Conservation (phyloP, 2,888 invertebrate species). For the Drosophila pseudotalamancana region DNA sequence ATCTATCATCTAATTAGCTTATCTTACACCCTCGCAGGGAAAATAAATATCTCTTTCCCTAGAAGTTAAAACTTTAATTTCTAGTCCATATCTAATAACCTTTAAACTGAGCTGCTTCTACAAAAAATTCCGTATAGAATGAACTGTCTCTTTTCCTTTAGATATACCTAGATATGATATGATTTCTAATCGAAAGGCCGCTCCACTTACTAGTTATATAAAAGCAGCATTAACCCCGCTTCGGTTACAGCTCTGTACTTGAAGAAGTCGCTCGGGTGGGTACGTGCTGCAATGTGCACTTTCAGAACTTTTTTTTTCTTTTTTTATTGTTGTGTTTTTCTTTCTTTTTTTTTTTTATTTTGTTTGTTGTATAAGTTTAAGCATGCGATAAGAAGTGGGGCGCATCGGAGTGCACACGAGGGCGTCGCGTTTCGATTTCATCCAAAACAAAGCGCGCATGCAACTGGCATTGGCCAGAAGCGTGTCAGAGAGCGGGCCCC, state of each 20-base stretch:
- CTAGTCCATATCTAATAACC: too few relatives aligned
- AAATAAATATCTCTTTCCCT: too few relatives aligned
- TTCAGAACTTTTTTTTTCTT: slow-evolving; percentile 10
- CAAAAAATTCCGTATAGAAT: too few relatives aligned
- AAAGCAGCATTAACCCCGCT: slow-evolving; percentile 37
- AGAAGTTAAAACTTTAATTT: too few relatives aligned
- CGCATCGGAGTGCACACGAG: slow-evolving; percentile 53
- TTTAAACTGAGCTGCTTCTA: too few relatives aligned
- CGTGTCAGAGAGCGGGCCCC: slow-evolving; percentile 48
- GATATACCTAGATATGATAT: not conserved
- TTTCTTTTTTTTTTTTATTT: not conserved
- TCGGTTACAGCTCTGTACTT: slow-evolving; percentile 30
- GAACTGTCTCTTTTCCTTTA: not conserved
- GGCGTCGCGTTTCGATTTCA: slow-evolving; percentile 44
- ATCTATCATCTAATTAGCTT: too few relatives aligned
- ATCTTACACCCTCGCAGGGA: too few relatives aligned
- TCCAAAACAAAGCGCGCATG: slow-evolving; percentile 46
- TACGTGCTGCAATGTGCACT: slow-evolving; percentile 52
- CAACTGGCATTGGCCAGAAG: slow-evolving; percentile 71
- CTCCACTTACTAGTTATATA: slow-evolving; percentile 14
- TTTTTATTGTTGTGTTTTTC: not conserved
- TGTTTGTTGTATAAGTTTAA: slow-evolving; percentile 18
- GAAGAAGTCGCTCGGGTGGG: slow-evolving; percentile 3
- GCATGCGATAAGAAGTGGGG: slow-evolving; percentile 62
- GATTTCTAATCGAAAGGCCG: not conserved